Evolutionary conservation across 2,888 invertebrate species (phyloP).

Genomic region (Stictocephala bisonia): DNA sequence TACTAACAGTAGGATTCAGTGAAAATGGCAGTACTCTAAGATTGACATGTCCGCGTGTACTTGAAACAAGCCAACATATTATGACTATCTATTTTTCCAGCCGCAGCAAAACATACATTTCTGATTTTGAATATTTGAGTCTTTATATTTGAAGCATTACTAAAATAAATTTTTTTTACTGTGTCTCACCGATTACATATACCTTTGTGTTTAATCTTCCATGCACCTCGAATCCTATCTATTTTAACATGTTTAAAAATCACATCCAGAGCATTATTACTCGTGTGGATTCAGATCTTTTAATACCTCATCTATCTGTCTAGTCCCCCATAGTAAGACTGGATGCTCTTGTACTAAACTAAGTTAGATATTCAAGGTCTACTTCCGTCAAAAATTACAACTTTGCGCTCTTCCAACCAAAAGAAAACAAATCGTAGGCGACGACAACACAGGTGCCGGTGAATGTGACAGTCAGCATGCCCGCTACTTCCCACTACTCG

Average conservation of each 20-base stretch:
- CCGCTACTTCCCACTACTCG: constrained; percentile 7
- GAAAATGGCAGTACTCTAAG: constrained; percentile 20
- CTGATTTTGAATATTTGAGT: not conserved
- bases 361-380: constrained; percentile 26
- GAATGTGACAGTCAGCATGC: constrained; percentile 14
- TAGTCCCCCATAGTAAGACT: not conserved
- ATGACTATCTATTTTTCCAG: not conserved
- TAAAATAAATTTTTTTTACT: constrained; percentile 12
- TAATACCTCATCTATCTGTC: constrained; percentile 33
- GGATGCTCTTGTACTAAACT: constrained; percentile 24
- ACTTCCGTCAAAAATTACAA: constrained; percentile 27
- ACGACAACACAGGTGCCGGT: constrained; percentile 18
- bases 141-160: not conserved
- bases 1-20: constrained; percentile 12
- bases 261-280: no score
- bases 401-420: not conserved
- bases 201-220: no score
- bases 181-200: no score
- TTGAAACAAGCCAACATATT: not conserved
- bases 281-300: constrained; percentile 21
- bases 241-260: no score
- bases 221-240: no score
- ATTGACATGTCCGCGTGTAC: constrained; percentile 16
- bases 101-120: constrained; percentile 10
- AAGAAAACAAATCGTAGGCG: not conserved